Evolutionary conservation across 2,888 invertebrate species (phyloP), one percentile per base, ranked within the genome.

Genomic region (Lithophane socia): DNA sequence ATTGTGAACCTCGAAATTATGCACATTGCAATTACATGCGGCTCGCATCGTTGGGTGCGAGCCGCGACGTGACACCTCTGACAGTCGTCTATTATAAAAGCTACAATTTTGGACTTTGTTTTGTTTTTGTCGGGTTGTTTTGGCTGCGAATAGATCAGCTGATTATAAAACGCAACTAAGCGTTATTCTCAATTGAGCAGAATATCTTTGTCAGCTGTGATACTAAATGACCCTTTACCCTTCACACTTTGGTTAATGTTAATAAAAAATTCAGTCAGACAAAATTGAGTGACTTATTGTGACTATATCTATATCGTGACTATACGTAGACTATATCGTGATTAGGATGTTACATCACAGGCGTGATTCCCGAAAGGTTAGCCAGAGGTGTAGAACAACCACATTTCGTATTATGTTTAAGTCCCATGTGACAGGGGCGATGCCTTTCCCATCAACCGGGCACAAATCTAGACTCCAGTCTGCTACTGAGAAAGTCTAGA

Each of bases 1-100:
- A 77, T 52, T 77, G 47, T 47, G 63, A 44, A 60, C 42, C 67
- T 72, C 56, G 52, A 80, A 85, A 86, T 81, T 73, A 70, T 77
- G 71, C 73, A 66, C 54, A 76, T 75, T 84, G 70, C 56, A 80
- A 80, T 85, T 79, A 79, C 71, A 78, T 73, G 78, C 13, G 21
- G 63, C 42, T 42, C 29, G 61, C 10, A 37, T 10, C 18, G 18
- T 52, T 16, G 52, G 8, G 18, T 52, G 52, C 69, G 58, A 65
- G 52, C 13, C 44, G 65, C 52, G 69, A 58, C 13, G 64, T 73
- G 78, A 76, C 74, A 87, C n/a, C 56, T 70, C 63, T 42, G 64
- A 75, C 77, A 80, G 60, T 54, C 37, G 47, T 56, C 74, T 86
- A 85, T 87, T 80, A 84, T 73, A 79, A 75, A 75, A 65, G 18